Percentiles rank a stretch among this genome's conserved stretches.
These are phyloP conservation scores for Panthera uncia DNA, from an alignment of 2,113 vertebrate species.

Conservation along the genomic window DNA sequence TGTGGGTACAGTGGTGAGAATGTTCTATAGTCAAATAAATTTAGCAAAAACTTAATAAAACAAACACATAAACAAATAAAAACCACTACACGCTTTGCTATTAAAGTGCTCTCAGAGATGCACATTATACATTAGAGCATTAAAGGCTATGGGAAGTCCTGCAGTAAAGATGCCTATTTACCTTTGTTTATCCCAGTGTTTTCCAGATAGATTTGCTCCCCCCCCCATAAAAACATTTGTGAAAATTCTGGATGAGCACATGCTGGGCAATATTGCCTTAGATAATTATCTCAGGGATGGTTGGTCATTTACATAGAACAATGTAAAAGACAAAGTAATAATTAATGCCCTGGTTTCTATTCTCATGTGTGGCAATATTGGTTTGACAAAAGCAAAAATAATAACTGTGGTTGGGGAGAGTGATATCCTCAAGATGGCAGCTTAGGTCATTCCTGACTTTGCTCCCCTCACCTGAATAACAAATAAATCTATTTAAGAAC, in stretches of 20 bases:
- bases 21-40: background rate
- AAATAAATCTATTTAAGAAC: background rate
- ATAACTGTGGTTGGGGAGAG: background rate
- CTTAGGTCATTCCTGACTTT: background rate
- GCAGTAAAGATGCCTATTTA: background rate
- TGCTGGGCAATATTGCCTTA: background rate
- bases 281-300: background rate
- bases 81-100: background rate
- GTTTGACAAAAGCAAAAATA: background rate
- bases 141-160: slow-evolving; percentile 9
- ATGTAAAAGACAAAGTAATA: slow-evolving; percentile 1
- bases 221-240: background rate
- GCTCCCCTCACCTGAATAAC: background rate
- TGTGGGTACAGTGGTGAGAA: background rate
- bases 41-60: background rate
- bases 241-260: slow-evolving; percentile 13
- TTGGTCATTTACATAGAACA: background rate
- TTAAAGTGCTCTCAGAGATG: slow-evolving; percentile 22
- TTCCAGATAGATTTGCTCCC: background rate
- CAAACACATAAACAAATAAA: background rate
- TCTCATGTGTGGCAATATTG: background rate
- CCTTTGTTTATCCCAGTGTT: background rate
- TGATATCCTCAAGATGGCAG: background rate
- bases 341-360: background rate
- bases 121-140: background rate